A percentile compares a stretch with the other conserved stretches of the same genome.
These are phyloP conservation scores for Fragariocoptes setiger DNA, from an alignment of 1,140 invertebrate species.

Conservation along the genomic window DNA sequence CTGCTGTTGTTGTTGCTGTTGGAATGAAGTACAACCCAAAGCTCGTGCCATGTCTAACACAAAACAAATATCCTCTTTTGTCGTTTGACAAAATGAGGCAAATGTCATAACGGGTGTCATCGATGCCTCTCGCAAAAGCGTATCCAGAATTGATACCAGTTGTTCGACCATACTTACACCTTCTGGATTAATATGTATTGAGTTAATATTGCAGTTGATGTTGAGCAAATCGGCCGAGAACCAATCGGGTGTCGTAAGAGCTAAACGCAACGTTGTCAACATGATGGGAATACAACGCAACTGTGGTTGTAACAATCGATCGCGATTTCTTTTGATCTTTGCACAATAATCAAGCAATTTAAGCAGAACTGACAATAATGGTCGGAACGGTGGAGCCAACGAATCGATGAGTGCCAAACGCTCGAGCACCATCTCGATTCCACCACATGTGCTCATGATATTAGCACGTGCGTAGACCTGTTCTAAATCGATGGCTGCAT, in stretches of 20 bases:
- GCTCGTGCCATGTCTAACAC: neutral
- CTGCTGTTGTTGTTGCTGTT: constrained; percentile 8
- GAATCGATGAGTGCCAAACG: constrained; percentile 34
- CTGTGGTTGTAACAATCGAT: constrained; percentile 25
- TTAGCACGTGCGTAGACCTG: constrained; percentile 49
- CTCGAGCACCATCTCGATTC: constrained; percentile 33
- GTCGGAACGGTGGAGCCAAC: constrained; percentile 30
- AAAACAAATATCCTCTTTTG: constrained; percentile 14
- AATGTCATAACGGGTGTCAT: constrained; percentile 33
- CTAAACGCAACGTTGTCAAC: constrained; percentile 29
- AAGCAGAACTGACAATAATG: constrained; percentile 44
- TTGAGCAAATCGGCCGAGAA: neutral
- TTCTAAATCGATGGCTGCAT: constrained; percentile 69
- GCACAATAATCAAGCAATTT: constrained; percentile 51
- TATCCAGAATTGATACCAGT: constrained; percentile 64
- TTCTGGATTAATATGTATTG: neutral
- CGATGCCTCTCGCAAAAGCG: constrained; percentile 52
- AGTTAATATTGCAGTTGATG: neutral
- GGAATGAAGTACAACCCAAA: too few species aligned
- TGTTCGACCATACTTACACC: constrained; percentile 40
- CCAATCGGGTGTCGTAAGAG: constrained; percentile 9
- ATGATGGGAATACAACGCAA: constrained; percentile 32
- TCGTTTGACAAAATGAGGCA: constrained; percentile 36
- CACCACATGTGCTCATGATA: constrained; percentile 50
- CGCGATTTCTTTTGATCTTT: constrained; percentile 25